Evolutionary conservation across 2,888 invertebrate genomes (phyloP).

Genomic region (Sarcophaga caerulescens): DNA sequence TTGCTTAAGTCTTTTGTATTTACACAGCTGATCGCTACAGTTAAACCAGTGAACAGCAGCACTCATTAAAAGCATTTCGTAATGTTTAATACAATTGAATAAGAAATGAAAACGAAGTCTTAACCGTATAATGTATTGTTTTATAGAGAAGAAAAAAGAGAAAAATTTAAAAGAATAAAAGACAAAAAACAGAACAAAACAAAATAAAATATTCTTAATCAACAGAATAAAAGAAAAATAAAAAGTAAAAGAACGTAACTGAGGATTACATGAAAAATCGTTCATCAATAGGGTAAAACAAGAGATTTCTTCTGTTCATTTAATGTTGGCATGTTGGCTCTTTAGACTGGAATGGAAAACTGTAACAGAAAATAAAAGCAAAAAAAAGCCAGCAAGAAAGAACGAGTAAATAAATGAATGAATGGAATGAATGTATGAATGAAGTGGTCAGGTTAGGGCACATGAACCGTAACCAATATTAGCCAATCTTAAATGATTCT

Average conservation of each 20-base stretch:
- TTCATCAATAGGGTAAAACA: too few relatives aligned
- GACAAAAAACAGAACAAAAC: too few relatives aligned
- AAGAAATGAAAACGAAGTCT: not conserved
- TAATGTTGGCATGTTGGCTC: not conserved
- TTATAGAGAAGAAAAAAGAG: not conserved
- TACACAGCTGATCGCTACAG: not conserved
- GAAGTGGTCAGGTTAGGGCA: conserved; percentile 65
- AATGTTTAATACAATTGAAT: not conserved
- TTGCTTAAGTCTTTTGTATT: not conserved
- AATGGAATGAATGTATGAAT: not conserved
- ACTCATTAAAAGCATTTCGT: not conserved
- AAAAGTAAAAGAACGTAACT: not conserved
- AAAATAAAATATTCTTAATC: not conserved
- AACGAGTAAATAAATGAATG: not conserved
- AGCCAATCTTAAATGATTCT: conserved; percentile 74
- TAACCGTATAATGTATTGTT: too few relatives aligned
- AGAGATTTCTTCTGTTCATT: too few relatives aligned
- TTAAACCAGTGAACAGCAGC: not conserved
- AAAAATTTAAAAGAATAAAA: too few relatives aligned
- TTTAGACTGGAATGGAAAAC: not conserved
- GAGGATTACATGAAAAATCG: not conserved
- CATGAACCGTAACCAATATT: conserved; percentile 80
- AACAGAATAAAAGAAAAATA: not conserved
- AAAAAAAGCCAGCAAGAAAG: not conserved
- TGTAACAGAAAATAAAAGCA: not conserved